These are phyloP conservation scores for Cremastinae sp. DNA, from an alignment of 2,888 invertebrate species.

Conservation along the genomic window DNA sequence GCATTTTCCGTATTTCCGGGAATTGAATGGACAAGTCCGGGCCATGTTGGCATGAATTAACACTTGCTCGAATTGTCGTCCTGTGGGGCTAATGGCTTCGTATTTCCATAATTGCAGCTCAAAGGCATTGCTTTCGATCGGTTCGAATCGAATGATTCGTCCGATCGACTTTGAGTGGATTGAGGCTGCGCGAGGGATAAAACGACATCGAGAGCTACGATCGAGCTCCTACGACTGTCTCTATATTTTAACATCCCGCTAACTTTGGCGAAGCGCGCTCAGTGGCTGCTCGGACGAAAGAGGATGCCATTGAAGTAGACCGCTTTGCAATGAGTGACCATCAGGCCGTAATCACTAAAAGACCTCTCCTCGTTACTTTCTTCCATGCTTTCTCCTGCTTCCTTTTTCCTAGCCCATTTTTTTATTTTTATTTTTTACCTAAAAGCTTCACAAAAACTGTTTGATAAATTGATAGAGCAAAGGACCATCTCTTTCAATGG, in stretches of 20 bases:
- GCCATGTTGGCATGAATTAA: background rate
- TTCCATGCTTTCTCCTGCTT: background rate
- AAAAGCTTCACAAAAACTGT: background rate
- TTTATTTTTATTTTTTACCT: background rate
- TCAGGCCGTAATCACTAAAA: slow-evolving; percentile 45
- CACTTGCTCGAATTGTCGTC: background rate
- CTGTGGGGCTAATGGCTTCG: slow-evolving; percentile 6
- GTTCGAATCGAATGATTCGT: slow-evolving; percentile 25
- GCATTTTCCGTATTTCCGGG: no score
- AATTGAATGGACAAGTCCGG: no score
- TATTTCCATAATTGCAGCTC: slow-evolving; percentile 21
- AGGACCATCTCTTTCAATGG: no score
- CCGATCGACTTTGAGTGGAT: slow-evolving; percentile 37
- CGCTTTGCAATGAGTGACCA: slow-evolving; percentile 18
- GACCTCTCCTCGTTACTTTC: slow-evolving; percentile 39
- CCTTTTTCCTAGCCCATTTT: background rate
- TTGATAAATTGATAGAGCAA: no score
- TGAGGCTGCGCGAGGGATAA: slow-evolving; percentile 1
- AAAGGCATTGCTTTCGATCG: slow-evolving; percentile 2
- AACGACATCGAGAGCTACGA: slow-evolving; percentile 19
- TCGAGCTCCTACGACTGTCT: background rate
- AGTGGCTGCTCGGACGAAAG: slow-evolving; percentile 25
- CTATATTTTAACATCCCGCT: background rate
- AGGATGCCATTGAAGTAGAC: slow-evolving; percentile 12
- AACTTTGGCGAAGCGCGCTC: background rate